phyloP scores from a whole-genome alignment of 1,140 invertebrate species.

The Drosophila asahinai region DNA sequence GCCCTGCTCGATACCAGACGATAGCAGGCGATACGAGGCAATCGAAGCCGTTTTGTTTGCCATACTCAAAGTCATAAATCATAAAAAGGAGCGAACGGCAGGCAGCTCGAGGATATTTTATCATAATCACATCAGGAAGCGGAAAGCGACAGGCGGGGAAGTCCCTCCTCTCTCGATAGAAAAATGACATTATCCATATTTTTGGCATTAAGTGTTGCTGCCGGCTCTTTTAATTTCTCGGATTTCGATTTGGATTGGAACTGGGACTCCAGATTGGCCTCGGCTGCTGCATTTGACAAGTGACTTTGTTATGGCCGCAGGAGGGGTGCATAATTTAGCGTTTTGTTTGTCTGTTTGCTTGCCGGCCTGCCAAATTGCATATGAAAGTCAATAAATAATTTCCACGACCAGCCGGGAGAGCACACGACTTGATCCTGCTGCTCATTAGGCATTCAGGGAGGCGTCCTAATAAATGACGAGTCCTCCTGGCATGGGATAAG shows the following conservation, averaged over 20 bases:
- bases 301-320: constrained; percentile 48
- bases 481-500: constrained; percentile 15
- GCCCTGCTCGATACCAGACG: neutral
- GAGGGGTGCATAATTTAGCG: constrained; percentile 65
- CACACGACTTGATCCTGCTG: constrained; percentile 42
- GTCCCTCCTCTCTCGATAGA: constrained; percentile 50
- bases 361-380: constrained; percentile 71
- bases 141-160: constrained; percentile 30
- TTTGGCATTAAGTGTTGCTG: constrained; percentile 74
- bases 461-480: constrained; percentile 59
- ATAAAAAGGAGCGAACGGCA: constrained; percentile 62
- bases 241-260: constrained; percentile 1
- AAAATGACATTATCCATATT: constrained; percentile 82
- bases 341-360: constrained; percentile 34
- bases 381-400: constrained; percentile 81
- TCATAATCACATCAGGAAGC: constrained; percentile 84
- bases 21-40: neutral
- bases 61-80: constrained; percentile 84
- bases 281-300: constrained; percentile 53
- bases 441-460: constrained; percentile 71
- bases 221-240: constrained; percentile 63
- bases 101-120: constrained; percentile 84
- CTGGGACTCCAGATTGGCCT: constrained; percentile 22
- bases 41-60: constrained; percentile 70
- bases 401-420: constrained; percentile 16